phyloP scores from a whole-genome alignment of 2,888 invertebrate genomes.

The Leptinotarsa haldemani region DNA sequence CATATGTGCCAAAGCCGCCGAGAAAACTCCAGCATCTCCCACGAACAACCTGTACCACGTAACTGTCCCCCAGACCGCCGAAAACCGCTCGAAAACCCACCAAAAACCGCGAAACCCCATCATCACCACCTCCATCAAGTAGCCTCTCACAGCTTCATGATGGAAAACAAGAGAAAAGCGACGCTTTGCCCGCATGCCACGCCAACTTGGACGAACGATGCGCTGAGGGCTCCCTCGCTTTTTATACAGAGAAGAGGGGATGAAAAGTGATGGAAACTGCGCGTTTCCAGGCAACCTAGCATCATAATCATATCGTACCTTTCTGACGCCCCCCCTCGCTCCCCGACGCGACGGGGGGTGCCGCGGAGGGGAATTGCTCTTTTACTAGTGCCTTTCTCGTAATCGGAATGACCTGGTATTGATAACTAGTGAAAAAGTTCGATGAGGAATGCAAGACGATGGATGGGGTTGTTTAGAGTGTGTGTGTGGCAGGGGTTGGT shows the following conservation, averaged over 20 bases:
- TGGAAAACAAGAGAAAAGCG: slow-evolving; percentile 25
- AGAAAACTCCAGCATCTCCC: slow-evolving; percentile 14
- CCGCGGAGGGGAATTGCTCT: slow-evolving; percentile 55
- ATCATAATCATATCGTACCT: slow-evolving; percentile 66
- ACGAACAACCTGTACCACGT: slow-evolving; percentile 18
- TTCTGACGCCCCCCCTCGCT: slow-evolving; percentile 45
- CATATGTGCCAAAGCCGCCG: slow-evolving; percentile 20
- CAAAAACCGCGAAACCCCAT: slow-evolving; percentile 29
- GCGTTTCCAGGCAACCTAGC: slow-evolving; percentile 64
- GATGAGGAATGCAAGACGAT: slow-evolving; percentile 21
- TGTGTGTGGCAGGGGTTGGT: not conserved
- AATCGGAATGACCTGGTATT: slow-evolving; percentile 59
- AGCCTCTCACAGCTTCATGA: slow-evolving; percentile 23
- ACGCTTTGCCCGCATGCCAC: slow-evolving; percentile 26
- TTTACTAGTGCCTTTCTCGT: slow-evolving; percentile 56
- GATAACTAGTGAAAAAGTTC: slow-evolving; percentile 48
- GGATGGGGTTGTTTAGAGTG: not conserved
- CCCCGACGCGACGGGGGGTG: slow-evolving; percentile 47
- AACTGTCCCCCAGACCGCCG: slow-evolving; percentile 17
- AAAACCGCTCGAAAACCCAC: slow-evolving; percentile 28
- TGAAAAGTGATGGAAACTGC: slow-evolving; percentile 64
- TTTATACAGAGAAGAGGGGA: slow-evolving; percentile 62
- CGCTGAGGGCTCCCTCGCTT: slow-evolving; percentile 57
- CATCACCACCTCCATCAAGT: slow-evolving; percentile 23
- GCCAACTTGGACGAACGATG: slow-evolving; percentile 39